Conservation (phyloP, 1,140 invertebrate genomes). For the Antheraea mylitta region DNA sequence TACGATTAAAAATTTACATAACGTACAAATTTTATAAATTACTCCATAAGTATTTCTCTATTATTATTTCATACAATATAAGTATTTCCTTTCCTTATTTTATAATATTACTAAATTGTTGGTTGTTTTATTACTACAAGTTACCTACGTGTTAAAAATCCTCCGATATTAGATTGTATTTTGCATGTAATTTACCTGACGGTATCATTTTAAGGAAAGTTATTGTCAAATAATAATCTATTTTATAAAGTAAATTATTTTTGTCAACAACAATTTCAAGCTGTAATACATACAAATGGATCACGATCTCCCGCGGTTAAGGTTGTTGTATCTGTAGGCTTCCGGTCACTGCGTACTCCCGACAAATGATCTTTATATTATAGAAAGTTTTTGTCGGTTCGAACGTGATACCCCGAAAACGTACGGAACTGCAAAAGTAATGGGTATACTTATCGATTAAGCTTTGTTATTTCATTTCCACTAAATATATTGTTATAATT, state of each 20-base stretch:
- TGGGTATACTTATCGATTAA: background rate
- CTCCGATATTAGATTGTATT: too few species aligned
- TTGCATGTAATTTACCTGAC: too few species aligned
- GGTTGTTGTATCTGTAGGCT: background rate
- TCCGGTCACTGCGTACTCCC: background rate
- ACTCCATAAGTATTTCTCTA: too few species aligned
- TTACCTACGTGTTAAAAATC: too few species aligned
- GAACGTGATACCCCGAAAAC: background rate
- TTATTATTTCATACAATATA: too few species aligned
- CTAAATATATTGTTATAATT: too few species aligned
- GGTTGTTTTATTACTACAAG: background rate
- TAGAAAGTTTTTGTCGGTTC: slow-evolving; percentile 4
- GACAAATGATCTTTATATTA: background rate
- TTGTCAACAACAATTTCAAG: background rate
- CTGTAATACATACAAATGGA: background rate
- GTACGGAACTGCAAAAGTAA: background rate
- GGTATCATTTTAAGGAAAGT: too few species aligned
- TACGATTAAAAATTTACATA: too few species aligned
- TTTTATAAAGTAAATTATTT: background rate
- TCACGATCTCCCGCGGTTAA: slow-evolving; percentile 6
- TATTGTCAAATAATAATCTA: background rate
- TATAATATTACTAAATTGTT: too few species aligned
- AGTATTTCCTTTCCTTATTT: too few species aligned
- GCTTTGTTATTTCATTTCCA: too few species aligned
- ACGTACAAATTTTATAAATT: too few species aligned